phyloP scores from a whole-genome alignment of 2,113 vertebrate species.

The Pelecanus crispus region DNA sequence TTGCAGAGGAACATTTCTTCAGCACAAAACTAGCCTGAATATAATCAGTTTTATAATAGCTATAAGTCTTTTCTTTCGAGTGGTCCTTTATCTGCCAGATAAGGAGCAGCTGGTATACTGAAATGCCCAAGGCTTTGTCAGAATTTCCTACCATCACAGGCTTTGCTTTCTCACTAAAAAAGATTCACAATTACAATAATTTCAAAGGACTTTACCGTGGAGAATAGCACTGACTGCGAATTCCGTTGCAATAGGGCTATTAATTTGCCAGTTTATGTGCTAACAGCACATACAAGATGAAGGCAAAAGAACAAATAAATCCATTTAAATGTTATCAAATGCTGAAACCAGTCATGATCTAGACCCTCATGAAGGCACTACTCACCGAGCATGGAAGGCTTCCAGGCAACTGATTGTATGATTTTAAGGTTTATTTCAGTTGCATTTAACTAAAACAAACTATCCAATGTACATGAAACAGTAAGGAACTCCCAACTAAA shows the following conservation, averaged over 20 bases:
- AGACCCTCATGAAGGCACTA: neutral
- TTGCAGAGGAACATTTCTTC: neutral
- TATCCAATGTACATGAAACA: neutral
- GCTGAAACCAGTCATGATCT: neutral
- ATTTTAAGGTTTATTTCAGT: neutral
- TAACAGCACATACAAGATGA: neutral
- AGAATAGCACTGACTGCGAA: neutral
- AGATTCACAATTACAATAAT: neutral
- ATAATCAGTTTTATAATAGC: neutral
- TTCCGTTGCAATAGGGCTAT: neutral
- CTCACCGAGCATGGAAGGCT: neutral
- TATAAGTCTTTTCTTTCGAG: neutral
- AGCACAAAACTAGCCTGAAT: neutral
- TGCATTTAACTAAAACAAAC: neutral
- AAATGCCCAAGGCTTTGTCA: neutral
- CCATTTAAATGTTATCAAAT: neutral
- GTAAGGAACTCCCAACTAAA: neutral
- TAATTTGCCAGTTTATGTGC: neutral
- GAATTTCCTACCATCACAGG: neutral
- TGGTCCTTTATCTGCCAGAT: neutral
- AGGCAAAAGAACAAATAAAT: neutral
- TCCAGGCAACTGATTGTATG: neutral
- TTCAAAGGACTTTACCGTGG: neutral
- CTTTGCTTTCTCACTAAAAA: neutral
- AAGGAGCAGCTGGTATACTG: neutral